Conservation (phyloP, 1,140 invertebrate species). For the Pseudomyrmex flavicornis region DNA sequence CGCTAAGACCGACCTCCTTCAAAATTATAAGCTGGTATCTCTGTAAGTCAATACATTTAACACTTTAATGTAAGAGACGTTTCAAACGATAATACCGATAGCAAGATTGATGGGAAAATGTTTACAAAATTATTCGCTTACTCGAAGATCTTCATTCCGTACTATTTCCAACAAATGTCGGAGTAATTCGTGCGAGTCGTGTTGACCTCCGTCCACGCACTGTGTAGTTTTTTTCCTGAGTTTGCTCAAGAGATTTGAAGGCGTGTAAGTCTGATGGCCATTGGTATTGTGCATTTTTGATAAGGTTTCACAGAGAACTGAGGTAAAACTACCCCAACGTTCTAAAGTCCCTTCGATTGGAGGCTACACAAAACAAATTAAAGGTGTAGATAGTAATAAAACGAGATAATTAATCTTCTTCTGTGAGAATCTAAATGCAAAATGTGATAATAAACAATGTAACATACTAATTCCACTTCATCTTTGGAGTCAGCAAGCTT, state of each 20-base stretch:
- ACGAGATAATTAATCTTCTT: neutral
- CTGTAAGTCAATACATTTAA: constrained; percentile 83
- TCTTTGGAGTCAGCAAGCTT: constrained; percentile 84
- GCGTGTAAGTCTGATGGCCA: constrained; percentile 88
- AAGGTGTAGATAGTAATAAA: constrained; percentile 45
- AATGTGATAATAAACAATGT: neutral
- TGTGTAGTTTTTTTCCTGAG: constrained; percentile 92
- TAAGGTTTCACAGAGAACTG: constrained; percentile 79
- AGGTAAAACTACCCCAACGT: constrained; percentile 89
- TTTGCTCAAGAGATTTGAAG: constrained; percentile 90
- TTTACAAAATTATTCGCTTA: constrained; percentile 56
- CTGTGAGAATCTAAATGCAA: neutral
- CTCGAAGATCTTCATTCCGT: constrained; percentile 84
- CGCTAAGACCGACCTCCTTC: constrained; percentile 88
- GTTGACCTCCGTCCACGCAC: constrained; percentile 97
- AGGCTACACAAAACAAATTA: constrained; percentile 81
- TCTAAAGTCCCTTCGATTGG: constrained; percentile 89
- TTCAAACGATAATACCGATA: neutral
- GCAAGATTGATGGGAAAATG: neutral
- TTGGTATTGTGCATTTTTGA: constrained; percentile 82
- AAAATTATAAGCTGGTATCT: constrained; percentile 92
- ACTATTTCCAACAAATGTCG: constrained; percentile 95
- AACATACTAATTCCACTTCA: constrained; percentile 81
- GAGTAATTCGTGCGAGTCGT: constrained; percentile 98
- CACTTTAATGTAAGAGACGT: constrained; percentile 19